Conservation (phyloP, 1,140 invertebrate species). For the Cataglyphis hispanica region DNA sequence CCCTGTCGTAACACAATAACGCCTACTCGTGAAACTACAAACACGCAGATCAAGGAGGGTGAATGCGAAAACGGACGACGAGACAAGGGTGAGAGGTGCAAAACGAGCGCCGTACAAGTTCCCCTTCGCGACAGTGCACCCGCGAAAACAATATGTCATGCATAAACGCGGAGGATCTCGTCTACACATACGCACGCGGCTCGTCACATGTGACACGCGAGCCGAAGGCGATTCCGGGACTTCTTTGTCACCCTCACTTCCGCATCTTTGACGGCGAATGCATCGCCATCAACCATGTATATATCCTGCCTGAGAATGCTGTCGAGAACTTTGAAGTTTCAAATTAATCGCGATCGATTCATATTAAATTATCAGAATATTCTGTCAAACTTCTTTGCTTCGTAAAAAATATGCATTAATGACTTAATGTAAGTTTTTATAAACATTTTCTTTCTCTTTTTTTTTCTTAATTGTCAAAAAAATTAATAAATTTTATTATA, state of each 20-base stretch:
- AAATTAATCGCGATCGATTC: constrained; percentile 37
- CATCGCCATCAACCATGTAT: constrained; percentile 2
- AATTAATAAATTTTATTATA: neutral
- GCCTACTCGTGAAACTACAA: constrained; percentile 67
- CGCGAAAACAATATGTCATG: constrained; percentile 65
- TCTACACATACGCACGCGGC: neutral
- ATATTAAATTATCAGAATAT: constrained; percentile 10
- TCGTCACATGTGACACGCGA: constrained; percentile 34
- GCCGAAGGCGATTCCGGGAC: constrained; percentile 50
- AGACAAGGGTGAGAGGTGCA: constrained; percentile 31
- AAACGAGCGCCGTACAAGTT: constrained; percentile 56
- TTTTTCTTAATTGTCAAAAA: neutral
- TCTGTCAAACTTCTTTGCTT: neutral
- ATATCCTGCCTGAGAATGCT: constrained; percentile 11
- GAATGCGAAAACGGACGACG: constrained; percentile 37
- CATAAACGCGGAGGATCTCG: constrained; percentile 4
- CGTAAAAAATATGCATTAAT: neutral
- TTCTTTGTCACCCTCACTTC: constrained; percentile 51
- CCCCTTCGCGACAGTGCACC: constrained; percentile 21
- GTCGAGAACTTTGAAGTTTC: neutral
- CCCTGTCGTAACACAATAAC: constrained; percentile 71
- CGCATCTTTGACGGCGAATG: constrained; percentile 35
- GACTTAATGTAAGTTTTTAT: neutral
- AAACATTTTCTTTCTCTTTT: neutral
- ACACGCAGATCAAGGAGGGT: constrained; percentile 44